These are phyloP conservation scores for Tipula vernalis DNA, from an alignment of 2,888 invertebrate species.

Conservation along the genomic window DNA sequence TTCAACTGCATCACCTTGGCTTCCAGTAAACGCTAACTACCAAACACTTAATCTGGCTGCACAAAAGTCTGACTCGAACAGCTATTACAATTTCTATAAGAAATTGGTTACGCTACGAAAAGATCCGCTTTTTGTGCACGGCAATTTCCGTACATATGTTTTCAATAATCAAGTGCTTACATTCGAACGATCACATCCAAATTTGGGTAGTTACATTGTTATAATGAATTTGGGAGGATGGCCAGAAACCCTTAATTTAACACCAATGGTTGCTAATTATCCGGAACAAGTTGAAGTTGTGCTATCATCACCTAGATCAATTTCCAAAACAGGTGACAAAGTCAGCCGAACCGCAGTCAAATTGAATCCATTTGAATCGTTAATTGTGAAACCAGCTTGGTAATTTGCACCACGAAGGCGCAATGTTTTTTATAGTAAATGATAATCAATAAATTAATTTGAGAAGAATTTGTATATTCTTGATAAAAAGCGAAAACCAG, in stretches of 20 bases:
- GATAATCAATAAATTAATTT: neutral
- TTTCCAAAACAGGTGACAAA: neutral
- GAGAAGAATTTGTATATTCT: neutral
- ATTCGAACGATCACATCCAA: neutral
- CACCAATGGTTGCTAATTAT: neutral
- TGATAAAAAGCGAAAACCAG: neutral
- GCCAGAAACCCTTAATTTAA: neutral
- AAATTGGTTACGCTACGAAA: conserved; percentile 38
- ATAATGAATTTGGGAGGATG: neutral
- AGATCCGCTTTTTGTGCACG: conserved; percentile 38
- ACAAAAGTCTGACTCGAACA: conserved; percentile 33
- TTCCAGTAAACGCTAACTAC: conserved; percentile 47
- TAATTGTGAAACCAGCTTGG: neutral
- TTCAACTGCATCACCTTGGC: conserved; percentile 42
- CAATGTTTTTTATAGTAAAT: neutral
- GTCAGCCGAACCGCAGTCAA: neutral
- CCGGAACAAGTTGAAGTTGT: neutral
- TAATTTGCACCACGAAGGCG: neutral
- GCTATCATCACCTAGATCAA: neutral
- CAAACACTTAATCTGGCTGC: conserved; percentile 39
- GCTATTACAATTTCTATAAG: conserved; percentile 46
- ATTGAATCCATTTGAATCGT: neutral
- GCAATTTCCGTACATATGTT: conserved; percentile 25
- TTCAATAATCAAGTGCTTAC: neutral
- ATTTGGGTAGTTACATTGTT: neutral